A percentile compares a stretch with the other conserved stretches of the same genome.
These are phyloP conservation scores for Cheilinus undulatus DNA, from an alignment of 2,113 vertebrate species.

Conservation along the genomic window DNA sequence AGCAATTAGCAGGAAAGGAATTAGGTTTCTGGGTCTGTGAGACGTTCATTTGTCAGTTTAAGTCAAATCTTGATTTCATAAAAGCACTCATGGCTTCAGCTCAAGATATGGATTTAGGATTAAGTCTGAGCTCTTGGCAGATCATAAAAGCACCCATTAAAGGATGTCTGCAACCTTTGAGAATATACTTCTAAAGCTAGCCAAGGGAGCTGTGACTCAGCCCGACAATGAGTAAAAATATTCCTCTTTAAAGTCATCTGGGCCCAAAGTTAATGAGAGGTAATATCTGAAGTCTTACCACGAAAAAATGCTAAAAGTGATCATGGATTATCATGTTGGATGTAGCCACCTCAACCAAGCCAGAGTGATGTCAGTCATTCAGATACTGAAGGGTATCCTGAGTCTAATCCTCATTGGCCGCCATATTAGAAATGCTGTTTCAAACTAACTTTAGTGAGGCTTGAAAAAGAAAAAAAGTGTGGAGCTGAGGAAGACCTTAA, in stretches of 20 bases:
- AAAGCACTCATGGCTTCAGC: not conserved
- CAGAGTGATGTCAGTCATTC: too few relatives aligned
- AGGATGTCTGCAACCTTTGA: not conserved
- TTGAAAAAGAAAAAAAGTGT: too few relatives aligned
- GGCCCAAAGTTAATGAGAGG: not conserved
- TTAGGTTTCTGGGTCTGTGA: not conserved
- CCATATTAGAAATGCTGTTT: too few relatives aligned
- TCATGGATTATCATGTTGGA: not conserved
- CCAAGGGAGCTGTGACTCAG: not conserved
- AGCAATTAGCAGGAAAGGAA: not conserved
- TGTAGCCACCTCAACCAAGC: not conserved
- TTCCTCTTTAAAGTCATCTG: not conserved
- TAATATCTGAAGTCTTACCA: not conserved
- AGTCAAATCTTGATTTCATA: not conserved
- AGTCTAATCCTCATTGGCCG: too few relatives aligned
- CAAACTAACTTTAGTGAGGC: too few relatives aligned
- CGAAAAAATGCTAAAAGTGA: not conserved
- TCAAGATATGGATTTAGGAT: not conserved
- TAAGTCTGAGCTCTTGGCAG: not conserved
- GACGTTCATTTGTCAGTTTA: not conserved
- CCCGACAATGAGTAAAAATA: not conserved
- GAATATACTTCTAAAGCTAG: not conserved
- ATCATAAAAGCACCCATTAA: slow-evolving; percentile 4
- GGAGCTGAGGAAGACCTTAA: too few relatives aligned
- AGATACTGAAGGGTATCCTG: too few relatives aligned